Conservation (phyloP, 2,113 vertebrate genomes). For the Pollachius pollachius region DNA sequence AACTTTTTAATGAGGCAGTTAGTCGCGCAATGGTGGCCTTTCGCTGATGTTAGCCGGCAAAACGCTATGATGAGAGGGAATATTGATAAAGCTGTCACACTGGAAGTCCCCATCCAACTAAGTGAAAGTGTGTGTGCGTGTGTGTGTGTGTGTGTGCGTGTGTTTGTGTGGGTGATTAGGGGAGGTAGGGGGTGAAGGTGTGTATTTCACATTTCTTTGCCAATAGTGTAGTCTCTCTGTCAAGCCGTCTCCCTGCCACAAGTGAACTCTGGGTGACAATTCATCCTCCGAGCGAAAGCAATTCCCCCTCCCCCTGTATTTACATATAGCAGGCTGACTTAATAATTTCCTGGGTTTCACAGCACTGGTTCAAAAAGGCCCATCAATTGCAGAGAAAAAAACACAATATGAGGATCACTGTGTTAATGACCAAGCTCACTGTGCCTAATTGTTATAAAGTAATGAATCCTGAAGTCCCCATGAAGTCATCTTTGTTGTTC, state of each 20-base stretch:
- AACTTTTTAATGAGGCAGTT: conserved; percentile 76
- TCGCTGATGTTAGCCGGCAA: conserved; percentile 50
- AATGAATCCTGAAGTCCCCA: too few species aligned
- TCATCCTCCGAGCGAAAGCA: not conserved
- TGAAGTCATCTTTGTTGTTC: too few species aligned
- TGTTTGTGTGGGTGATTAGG: conserved; percentile 7
- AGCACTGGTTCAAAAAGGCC: too few species aligned
- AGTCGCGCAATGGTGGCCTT: conserved; percentile 58
- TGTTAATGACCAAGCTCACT: too few species aligned
- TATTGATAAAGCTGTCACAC: conserved; percentile 69
- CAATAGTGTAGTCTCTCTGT: conserved; percentile 17
- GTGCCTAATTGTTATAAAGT: too few species aligned
- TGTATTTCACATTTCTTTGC: conserved; percentile 25
- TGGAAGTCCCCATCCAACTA: conserved; percentile 29
- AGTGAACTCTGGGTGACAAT: conserved; percentile 28
- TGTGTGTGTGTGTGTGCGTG: conserved; percentile 10
- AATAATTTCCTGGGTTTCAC: too few species aligned
- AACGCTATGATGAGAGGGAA: conserved; percentile 66
- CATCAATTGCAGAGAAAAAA: too few species aligned
- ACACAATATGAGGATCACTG: too few species aligned
- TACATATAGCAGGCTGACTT: too few species aligned
- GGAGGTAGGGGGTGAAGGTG: conserved; percentile 7
- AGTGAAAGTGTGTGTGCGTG: conserved; percentile 14
- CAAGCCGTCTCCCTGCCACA: conserved; percentile 20
- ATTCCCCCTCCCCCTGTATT: too few species aligned